Base-by-base conservation (phyloP, 2,888 invertebrate genomes). In the Aethes cnicana region DNA sequence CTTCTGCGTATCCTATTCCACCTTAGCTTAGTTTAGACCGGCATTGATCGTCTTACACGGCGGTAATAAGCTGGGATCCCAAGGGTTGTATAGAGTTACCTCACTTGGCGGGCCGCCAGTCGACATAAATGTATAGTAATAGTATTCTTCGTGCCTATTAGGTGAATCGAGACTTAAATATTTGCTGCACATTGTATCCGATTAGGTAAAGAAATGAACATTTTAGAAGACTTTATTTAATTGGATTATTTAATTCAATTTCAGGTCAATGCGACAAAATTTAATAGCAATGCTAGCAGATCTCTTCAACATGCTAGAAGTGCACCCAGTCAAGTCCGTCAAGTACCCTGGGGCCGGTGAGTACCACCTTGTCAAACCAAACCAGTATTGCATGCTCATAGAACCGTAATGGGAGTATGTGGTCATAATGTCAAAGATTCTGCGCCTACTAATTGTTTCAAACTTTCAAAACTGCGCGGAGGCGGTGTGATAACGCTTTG, bases 231-330 rank as follows among this genome's bases (percentile, higher is more conserved):
- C 9, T 11, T 7, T 32, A 12, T 8, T 35, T 36, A 5, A 33
- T 11, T n/a, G 4, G 14, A 12, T 12, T 16, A 6, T 32, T n/a
- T 30, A 26, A 9, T 18, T 21, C 14, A 35, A 42, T 53, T 53
- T 28, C 47, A 47, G 53, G 18, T 47, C 47, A 60, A 96, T 97
- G 95, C 94, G 95, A 79, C 94, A 95, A 76, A 98, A 98, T 87
- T 90, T 98, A 77, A 92, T 97, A 68, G 96, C 96, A 52, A 95
- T 98, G 90, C 91, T 98, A 64, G 97, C 98, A 53, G 98, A 98
- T 84, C 92, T 98, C 70, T 98, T 98, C 87, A 97, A 96, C 84
- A 92, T 96, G 69, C 91, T 98, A 77, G 98, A 98, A 91, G 96
- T 98, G 59, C 96, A 97, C 83, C 97, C 97, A 12, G 95, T 95